Evolutionary conservation across 2,888 invertebrate genomes (phyloP), one percentile per base, ranked within the genome.

Genomic region (Neelides folsomi): DNA sequence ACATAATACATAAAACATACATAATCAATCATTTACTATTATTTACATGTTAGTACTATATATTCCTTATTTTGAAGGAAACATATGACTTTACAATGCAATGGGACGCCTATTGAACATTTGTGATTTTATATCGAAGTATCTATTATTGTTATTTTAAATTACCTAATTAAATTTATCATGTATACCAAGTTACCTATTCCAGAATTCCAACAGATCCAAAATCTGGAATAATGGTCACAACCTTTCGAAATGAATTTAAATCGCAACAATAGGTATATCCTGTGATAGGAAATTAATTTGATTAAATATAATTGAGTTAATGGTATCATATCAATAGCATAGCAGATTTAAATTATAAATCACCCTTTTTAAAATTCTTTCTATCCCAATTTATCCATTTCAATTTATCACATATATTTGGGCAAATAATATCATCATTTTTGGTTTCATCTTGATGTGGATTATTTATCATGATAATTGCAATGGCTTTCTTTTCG

Each of bases 401-500:
- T 1, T 64, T 47, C 20, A 71, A 65, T 58, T 59, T 52, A 35
- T 54, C 18, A 61, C 69, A 71, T 62, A 80, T 74, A 44, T 76
- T 73, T 16, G 68, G 61, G 66, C 80, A 80, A 58, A 79, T 70
- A 46, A 76, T 54, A 12, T 66, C 63, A 9, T 58, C 49, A 9
- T 60, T 52, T 1, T 66, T 47, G 7, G 56, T 42, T 36, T 47
- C 35, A 5, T 51, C 42, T 1, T 68, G 59, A 68, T 77, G 73
- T 0, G 81, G 80, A 65, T 81, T 79, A 70, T 81, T 82, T 51
- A 79, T 73, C 44, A 78, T 75, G 3, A 81, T 66, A 61, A 80
- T 76, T 1, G 76, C 80, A 1, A 78, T 73, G 1, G 78, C 79
- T 4, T 73, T 66, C 7, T 73, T 70, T 1, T 67, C 70, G 0